These are phyloP conservation scores for Murina feae DNA, from an alignment of 2,113 vertebrate species.

Conservation along the genomic window DNA sequence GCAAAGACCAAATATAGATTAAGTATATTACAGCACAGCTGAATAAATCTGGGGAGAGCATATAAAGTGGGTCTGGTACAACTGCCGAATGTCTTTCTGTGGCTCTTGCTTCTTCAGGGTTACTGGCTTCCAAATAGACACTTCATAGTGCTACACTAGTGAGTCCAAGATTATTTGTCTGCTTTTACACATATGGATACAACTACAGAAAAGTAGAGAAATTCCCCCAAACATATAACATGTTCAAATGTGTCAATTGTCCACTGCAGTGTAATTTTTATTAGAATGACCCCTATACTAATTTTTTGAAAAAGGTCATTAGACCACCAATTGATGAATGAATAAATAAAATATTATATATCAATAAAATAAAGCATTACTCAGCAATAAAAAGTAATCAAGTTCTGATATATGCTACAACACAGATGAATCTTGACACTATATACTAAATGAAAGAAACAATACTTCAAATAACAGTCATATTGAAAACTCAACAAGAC, in stretches of 20 bases:
- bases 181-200: background rate
- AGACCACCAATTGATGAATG: background rate
- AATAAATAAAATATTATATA: background rate
- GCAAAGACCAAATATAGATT: background rate
- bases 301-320: background rate
- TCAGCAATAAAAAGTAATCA: background rate
- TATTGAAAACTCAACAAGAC: background rate
- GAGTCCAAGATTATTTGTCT: background rate
- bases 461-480: background rate
- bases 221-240: background rate
- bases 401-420: background rate
- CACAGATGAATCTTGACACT: background rate
- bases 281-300: background rate
- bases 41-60: background rate
- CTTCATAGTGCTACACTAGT: background rate
- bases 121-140: background rate
- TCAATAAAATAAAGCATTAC: background rate
- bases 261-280: background rate
- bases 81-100: background rate
- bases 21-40: background rate
- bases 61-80: background rate
- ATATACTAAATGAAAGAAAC: background rate
- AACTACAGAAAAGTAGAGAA: background rate
- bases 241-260: background rate
- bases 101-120: background rate